phyloP scores from a whole-genome alignment of 1,140 invertebrate species.

The Hirudo medicinalis region DNA sequence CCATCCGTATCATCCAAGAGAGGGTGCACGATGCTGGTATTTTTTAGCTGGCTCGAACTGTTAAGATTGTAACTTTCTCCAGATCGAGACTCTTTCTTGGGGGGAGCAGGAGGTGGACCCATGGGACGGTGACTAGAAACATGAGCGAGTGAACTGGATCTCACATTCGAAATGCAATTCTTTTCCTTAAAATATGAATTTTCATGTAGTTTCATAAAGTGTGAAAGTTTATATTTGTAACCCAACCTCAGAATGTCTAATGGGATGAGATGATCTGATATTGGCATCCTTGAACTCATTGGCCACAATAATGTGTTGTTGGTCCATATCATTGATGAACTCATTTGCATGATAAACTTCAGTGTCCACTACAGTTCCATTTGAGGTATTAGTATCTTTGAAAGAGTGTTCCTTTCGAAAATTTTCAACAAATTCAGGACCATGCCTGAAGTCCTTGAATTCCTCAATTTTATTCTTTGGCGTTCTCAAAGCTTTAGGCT shows the following conservation, averaged over 20 bases:
- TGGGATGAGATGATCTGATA: too few species aligned
- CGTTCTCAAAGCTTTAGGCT: conserved; percentile 11
- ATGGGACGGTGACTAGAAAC: neutral
- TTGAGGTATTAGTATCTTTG: too few species aligned
- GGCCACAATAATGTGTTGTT: too few species aligned
- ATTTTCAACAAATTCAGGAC: conserved; percentile 14
- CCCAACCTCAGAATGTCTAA: too few species aligned
- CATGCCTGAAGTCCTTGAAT: conserved; percentile 14
- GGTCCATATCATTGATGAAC: too few species aligned
- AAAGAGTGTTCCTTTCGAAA: too few species aligned
- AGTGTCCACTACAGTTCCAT: too few species aligned
- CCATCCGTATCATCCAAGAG: neutral
- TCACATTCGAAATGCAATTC: neutral
- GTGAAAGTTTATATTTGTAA: too few species aligned
- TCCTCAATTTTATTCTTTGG: conserved; percentile 17
- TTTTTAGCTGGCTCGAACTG: neutral
- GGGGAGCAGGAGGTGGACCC: neutral
- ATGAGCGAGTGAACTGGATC: neutral
- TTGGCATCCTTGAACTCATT: too few species aligned
- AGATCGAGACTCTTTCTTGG: neutral
- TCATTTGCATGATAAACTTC: too few species aligned
- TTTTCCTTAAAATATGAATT: conserved; percentile 5
- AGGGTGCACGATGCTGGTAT: neutral
- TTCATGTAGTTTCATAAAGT: neutral
- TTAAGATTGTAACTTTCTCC: neutral